phyloP scores from a whole-genome alignment of 2,888 invertebrate species.

The Acanthoscelides obtectus region DNA sequence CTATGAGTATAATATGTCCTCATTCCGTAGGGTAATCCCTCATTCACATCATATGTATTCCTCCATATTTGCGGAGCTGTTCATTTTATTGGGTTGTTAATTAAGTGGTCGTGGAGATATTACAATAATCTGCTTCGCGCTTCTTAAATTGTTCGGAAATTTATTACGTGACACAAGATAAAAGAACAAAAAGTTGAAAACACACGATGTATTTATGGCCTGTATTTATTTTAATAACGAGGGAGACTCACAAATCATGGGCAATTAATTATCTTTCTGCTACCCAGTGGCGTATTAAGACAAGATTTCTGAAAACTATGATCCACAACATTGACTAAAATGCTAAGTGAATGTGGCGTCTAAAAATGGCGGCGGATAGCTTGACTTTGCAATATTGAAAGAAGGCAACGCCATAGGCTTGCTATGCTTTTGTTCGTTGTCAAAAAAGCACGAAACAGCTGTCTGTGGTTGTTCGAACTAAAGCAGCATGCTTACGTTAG shows the following conservation, averaged over 20 bases:
- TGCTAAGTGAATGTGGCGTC: too few species aligned
- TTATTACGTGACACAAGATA: neutral
- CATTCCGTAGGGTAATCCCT: too few species aligned
- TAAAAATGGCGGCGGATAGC: too few species aligned
- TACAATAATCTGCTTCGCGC: neutral
- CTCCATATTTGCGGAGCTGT: neutral
- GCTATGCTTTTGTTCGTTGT: too few species aligned
- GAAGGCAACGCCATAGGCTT: too few species aligned
- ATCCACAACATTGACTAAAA: too few species aligned
- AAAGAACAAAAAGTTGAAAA: neutral
- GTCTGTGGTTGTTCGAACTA: too few species aligned
- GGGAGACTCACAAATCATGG: slow-evolving; percentile 6
- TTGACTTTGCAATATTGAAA: too few species aligned
- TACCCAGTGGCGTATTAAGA: slow-evolving; percentile 3
- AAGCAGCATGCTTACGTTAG: too few species aligned
- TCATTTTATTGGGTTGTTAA: neutral
- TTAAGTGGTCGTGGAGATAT: neutral
- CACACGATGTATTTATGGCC: neutral
- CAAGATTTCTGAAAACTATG: too few species aligned
- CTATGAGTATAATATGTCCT: too few species aligned
- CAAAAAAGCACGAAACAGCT: too few species aligned
- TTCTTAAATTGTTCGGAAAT: neutral
- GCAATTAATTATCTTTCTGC: slow-evolving; percentile 5
- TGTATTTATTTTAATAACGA: slow-evolving; percentile 3
- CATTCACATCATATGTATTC: neutral